Conservation (phyloP, 2,888 invertebrate genomes). For the Kryphioiulus occultus region DNA sequence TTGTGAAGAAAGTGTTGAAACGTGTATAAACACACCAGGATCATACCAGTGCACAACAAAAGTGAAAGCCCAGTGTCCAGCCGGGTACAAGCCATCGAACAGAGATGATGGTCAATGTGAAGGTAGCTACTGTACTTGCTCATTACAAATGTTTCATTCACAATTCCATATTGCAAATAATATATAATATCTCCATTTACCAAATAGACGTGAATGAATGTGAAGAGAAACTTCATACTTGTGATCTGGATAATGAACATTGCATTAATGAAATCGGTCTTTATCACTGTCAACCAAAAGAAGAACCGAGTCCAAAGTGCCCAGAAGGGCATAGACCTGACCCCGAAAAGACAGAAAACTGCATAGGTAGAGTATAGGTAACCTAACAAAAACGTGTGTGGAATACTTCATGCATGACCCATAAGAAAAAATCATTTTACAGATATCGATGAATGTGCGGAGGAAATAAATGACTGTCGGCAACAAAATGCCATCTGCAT, state of each 20-base stretch:
- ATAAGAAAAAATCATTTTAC: not conserved
- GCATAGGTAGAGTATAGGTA: slow-evolving; percentile 41
- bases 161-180: not conserved
- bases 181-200: not conserved
- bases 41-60: slow-evolving; percentile 57
- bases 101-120: slow-evolving; percentile 32
- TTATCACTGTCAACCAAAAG: slow-evolving; percentile 49
- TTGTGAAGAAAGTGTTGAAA: slow-evolving; percentile 58
- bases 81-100: slow-evolving; percentile 55
- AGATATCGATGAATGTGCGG: slow-evolving; percentile 51
- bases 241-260: slow-evolving; percentile 58
- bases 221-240: slow-evolving; percentile 59
- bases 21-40: slow-evolving; percentile 58
- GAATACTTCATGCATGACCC: not conserved
- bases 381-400: too few species aligned
- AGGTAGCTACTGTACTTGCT: not conserved
- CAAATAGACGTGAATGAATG: slow-evolving; percentile 63
- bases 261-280: slow-evolving; percentile 55
- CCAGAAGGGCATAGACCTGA: slow-evolving; percentile 14
- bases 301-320: not conserved
- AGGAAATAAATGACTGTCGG: not conserved
- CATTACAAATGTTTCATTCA: not conserved
- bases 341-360: not conserved
- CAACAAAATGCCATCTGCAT: slow-evolving; percentile 27
- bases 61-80: slow-evolving; percentile 53